Evolutionary conservation across 2,888 invertebrate species (phyloP), one percentile per base, ranked within the genome.

Genomic region (Caenorhabditis panamensis): DNA sequence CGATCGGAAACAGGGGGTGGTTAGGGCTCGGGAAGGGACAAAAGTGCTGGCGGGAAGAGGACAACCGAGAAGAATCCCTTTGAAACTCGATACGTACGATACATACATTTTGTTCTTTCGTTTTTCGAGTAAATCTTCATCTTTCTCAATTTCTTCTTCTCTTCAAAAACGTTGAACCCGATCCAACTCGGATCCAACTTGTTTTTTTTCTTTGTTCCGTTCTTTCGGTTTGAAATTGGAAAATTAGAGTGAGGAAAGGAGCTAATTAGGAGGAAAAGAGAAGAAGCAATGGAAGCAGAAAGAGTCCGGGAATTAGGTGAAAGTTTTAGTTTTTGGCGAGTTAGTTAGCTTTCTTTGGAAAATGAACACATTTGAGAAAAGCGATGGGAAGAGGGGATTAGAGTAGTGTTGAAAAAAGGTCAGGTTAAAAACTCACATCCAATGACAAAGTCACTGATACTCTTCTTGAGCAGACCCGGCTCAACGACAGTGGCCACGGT

Each of bases 371-470:
- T 47, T 47, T 47, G n/a, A 20, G 47, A 18, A 41, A 41, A 11
- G n/a, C n/a, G n/a, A n/a, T n/a, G 2, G 6, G 44, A 22, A 22
- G 31, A 18, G 22, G 2, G 51, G 61, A 69, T 49, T 51, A 56
- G 54, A 9, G 31, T 28, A 49, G 44, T 9, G 49, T 61, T 9
- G 31, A 31, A 49, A 28, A 11, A 16, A 31, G 31, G 20, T 28
- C 31, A 37, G 26, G 16, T 18, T 56, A 26, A 58, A 53, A 18
- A 82, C 82, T 82, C 26, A 82, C 82, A 64, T 9, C 82, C 82
- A 49, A 82, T 82, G 16, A 82, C 73, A 51, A 77, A 82, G 20
- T 82, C 82, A 61, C 82, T 82, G 68, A 82, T 73, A 20, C 82
- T 82, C 64, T 82, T 82, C 59, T 77, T 82, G 59, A 82, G 56